phyloP scores from a whole-genome alignment of 1,140 invertebrate species.

The Coboldia fuscipes region DNA sequence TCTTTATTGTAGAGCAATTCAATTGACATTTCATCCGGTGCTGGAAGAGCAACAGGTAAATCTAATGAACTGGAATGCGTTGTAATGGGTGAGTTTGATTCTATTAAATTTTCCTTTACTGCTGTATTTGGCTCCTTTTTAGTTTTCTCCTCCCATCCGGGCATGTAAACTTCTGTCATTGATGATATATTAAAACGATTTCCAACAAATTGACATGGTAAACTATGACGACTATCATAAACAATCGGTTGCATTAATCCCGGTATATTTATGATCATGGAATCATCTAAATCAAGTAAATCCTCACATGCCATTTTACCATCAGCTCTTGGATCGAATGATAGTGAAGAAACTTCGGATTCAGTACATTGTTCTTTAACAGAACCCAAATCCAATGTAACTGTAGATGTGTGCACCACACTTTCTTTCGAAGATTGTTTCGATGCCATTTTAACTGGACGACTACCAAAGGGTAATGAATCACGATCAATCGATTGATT shows the following conservation, averaged over 20 bases:
- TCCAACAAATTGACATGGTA: constrained; percentile 29
- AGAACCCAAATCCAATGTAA: constrained; percentile 18
- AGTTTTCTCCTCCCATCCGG: constrained; percentile 18
- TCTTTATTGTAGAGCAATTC: constrained; percentile 25
- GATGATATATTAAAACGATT: constrained; percentile 28
- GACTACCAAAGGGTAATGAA: constrained; percentile 15
- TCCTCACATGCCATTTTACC: constrained; percentile 39
- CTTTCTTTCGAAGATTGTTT: constrained; percentile 12
- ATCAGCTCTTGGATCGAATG: constrained; percentile 24
- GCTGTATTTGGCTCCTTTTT: background rate
- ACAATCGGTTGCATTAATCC: constrained; percentile 5
- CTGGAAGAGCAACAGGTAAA: constrained; percentile 21
- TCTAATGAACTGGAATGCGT: constrained; percentile 30
- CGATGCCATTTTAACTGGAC: constrained; percentile 12
- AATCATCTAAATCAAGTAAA: constrained; percentile 33
- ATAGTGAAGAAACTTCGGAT: constrained; percentile 33
- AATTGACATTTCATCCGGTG: constrained; percentile 24
- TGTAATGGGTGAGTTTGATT: constrained; percentile 7
- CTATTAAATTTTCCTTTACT: background rate
- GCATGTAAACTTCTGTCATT: constrained; percentile 28
- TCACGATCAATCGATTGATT: constrained; percentile 13
- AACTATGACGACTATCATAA: constrained; percentile 12
- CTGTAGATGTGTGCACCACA: constrained; percentile 23
- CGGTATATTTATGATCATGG: constrained; percentile 16
- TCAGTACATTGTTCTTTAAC: constrained; percentile 7